Percentiles rank a stretch among this genome's conserved stretches.
phyloP scores from a whole-genome alignment of 1,140 invertebrate genomes.

The Sogatella furcifera region DNA sequence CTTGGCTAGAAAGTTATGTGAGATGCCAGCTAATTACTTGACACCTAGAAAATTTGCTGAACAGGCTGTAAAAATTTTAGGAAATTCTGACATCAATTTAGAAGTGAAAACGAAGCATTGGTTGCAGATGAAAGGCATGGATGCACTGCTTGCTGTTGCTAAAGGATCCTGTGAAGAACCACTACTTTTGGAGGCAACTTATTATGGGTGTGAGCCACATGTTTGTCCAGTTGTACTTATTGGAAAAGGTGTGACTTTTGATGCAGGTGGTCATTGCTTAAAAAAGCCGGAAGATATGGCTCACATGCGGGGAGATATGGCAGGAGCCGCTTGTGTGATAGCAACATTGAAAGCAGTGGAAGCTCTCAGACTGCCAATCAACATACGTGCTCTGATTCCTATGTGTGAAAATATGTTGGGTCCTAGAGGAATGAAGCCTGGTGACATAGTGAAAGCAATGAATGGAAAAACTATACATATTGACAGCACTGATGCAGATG shows the following conservation, averaged over 20 bases:
- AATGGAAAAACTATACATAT: slow-evolving; percentile 46
- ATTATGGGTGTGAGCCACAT: slow-evolving; percentile 29
- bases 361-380: slow-evolving; percentile 40
- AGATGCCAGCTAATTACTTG: slow-evolving; percentile 50
- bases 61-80: slow-evolving; percentile 34
- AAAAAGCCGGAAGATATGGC: slow-evolving; percentile 46
- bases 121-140: slow-evolving; percentile 45
- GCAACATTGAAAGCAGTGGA: slow-evolving; percentile 41
- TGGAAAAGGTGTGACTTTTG: slow-evolving; percentile 52
- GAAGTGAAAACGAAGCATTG: slow-evolving; percentile 36
- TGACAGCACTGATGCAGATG: slow-evolving; percentile 55
- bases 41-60: slow-evolving; percentile 49
- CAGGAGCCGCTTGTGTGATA: slow-evolving; percentile 50
- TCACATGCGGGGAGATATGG: slow-evolving; percentile 54
- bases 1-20: slow-evolving; percentile 45
- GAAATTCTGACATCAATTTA: slow-evolving; percentile 36
- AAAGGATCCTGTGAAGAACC: slow-evolving; percentile 48
- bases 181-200: slow-evolving; percentile 36
- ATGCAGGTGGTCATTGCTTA: slow-evolving; percentile 52
- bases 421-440: slow-evolving; percentile 45
- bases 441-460: slow-evolving; percentile 49
- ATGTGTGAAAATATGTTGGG: slow-evolving; percentile 52
- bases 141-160: slow-evolving; percentile 46
- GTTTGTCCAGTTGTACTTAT: slow-evolving; percentile 32
- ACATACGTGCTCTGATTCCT: slow-evolving; percentile 43